Base-by-base conservation (phyloP, 2,888 invertebrate species). In the Aphodius granarius region DNA sequence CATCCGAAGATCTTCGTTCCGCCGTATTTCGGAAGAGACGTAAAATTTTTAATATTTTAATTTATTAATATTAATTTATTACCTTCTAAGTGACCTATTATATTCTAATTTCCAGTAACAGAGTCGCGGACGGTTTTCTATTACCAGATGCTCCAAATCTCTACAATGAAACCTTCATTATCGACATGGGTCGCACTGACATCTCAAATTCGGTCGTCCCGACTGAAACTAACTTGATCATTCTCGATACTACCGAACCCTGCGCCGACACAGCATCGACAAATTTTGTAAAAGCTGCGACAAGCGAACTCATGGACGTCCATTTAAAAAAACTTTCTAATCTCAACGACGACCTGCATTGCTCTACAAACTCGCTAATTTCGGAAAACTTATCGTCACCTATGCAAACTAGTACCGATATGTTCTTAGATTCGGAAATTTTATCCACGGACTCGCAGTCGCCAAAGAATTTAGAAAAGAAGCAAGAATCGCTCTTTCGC, bases 331-430 rank as follows among this genome's bases (percentile, higher is more conserved):
- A 76, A 76, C 71, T 76, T 71, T 71, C 76, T 5, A 86, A 86
- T 78, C 84, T 87, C 71, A 87, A 87, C 78, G 43, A 43, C 43
- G 43, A 43, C 43, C 43, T 43, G 43, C 43, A 43, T 43, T 87
- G 86, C 76, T 87, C 87, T 13, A 86, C 85, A 18, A 88, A 87
- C 80, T 88, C 88, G 5, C 80, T 87, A 71, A 87, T 86, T 79
- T 87, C 88, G 0, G 87, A 88, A 75, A 87, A 88, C 80, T 81
- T 88, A 71, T 88, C 87, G 17, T 88, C 88, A 17, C 88, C 88
- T 4, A 88, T 88, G 87, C 88, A 88, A 81, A 88, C 88, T 3
- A 88, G 88, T 80, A 87, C 88, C 2, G 88, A 88, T 79, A 84
- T 87, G 76, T 87, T 87, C 78, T 78, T 87, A 71, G 87, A 87